Base-by-base conservation (phyloP, 2,797 vertebrate genomes). In the Semaprochilodus insignis region DNA sequence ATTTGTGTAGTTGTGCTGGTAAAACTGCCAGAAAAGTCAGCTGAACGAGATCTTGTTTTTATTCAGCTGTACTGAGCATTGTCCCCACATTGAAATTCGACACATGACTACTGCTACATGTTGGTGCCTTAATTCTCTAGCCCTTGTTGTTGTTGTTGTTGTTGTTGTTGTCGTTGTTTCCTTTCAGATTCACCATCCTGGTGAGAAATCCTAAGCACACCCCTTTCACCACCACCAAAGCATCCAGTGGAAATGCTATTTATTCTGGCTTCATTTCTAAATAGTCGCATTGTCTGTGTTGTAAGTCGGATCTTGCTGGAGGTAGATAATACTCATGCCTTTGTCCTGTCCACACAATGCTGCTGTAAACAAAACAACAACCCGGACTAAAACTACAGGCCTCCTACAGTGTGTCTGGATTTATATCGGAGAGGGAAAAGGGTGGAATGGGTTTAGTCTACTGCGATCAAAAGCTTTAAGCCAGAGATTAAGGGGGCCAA, bases 341-440 rank as follows among this genome's bases (percentile, higher is more conserved):
- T 19, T 73, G 51, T 55, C 44, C 44, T 31, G 52, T 74, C 27
- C 48, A 55, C 17, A 54, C 70, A 67, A 67, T 36, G 65, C 66
- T 40, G 8, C 52, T 74, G 72, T 59, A 40, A 74, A 59, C 54
- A 74, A 55, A 74, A 74, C 51, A 27, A 52, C 52, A 16, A 4
- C 3, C 16, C 23, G 16, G 25, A 34, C 48, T 54, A 21, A 31
- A 19, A 55, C 25, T 27, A 13, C 51, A 51, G 52, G 52, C 48
- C 54, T 34, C 52, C 27, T 23, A 34, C 25, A 21, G 4, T 1
- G 23, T 63, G 63, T 36, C 27, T 36, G 17, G 44, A n/a, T n/a
- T 13, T 13, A n/a, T 4, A 23, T 1, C 7, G 17, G 19, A 44
- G 34, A 27, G 15, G 63, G 21, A 5, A 21, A 70, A 70, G 36